Conservation (phyloP, 1,140 invertebrate genomes). For the Parapsyche elsis region DNA sequence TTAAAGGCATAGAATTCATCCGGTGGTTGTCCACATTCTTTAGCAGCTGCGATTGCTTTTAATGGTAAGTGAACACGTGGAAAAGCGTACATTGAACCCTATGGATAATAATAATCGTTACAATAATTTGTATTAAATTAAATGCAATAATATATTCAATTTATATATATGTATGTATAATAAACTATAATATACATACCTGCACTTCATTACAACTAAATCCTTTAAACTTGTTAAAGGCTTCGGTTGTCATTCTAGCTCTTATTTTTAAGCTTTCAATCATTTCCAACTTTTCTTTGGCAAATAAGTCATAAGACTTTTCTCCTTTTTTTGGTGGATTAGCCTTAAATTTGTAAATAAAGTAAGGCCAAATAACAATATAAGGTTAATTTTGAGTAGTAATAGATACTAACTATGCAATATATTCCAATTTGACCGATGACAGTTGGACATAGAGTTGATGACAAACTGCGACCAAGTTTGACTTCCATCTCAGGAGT, state of each 20-base stretch:
- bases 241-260: conserved; percentile 87
- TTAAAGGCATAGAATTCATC: conserved; percentile 96
- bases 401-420: conserved; percentile 53
- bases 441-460: conserved; percentile 93
- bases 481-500: conserved; percentile 86
- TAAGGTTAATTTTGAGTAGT: background rate
- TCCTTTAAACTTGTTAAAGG: conserved; percentile 92
- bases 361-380: too few species aligned
- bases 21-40: conserved; percentile 76
- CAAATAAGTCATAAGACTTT: conserved; percentile 81
- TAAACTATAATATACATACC: conserved; percentile 54
- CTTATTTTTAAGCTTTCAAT: conserved; percentile 80
- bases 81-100: conserved; percentile 99
- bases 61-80: conserved; percentile 81
- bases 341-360: conserved; percentile 58
- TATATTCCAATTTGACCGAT: conserved; percentile 88
- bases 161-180: background rate
- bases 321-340: conserved; percentile 88
- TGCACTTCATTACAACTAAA: conserved; percentile 87
- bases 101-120: conserved; percentile 59
- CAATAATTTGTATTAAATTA: background rate
- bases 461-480: conserved; percentile 92
- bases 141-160: conserved; percentile 19
- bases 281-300: conserved; percentile 83
- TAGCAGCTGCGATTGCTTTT: conserved; percentile 83